Evolutionary conservation across 2,888 invertebrate genomes (phyloP), one percentile per base, ranked within the genome.

Genomic region (Augiades crinisus): DNA sequence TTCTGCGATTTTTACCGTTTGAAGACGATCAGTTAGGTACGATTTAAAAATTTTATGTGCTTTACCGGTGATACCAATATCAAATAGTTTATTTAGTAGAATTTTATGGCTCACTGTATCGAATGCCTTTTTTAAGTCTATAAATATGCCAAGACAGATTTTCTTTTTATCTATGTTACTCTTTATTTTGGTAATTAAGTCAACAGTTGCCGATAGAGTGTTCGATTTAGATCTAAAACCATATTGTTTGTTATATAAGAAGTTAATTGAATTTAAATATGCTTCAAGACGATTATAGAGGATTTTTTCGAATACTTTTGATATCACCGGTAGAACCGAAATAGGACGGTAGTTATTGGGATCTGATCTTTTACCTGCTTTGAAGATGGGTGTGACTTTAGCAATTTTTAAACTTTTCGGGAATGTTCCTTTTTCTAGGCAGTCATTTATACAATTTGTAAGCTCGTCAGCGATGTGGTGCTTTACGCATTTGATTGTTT

Each of bases 311-410:
- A 57, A 52, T 3, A 55, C 51, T 47, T 55, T 53, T 36, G 53
- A 46, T 4, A 57, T 12, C 5, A 44, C 30, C 8, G 55, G 44
- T 12, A 59, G 13, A 1, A 58, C 43, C n/a, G 55, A 57, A 6
- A 55, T 56, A 0, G 56, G 54, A 8, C 56, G 33, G 30, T 53
- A 58, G 7, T 56, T 57, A n/a, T n/a, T n/a, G n/a, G n/a, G n/a
- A n/a, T n/a, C n/a, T n/a, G n/a, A n/a, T n/a, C n/a, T n/a, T n/a
- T n/a, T n/a, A n/a, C n/a, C n/a, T n/a, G n/a, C n/a, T n/a, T n/a
- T n/a, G n/a, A n/a, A n/a, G n/a, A n/a, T n/a, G n/a, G n/a, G n/a
- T n/a, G n/a, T n/a, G n/a, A n/a, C n/a, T n/a, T n/a, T n/a, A n/a
- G n/a, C 13, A 24, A 8, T 7, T 5, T 27, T 5, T 43, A 12